Base-by-base conservation (phyloP, 2,113 vertebrate genomes). In the Nothocercus nigrocapillus region DNA sequence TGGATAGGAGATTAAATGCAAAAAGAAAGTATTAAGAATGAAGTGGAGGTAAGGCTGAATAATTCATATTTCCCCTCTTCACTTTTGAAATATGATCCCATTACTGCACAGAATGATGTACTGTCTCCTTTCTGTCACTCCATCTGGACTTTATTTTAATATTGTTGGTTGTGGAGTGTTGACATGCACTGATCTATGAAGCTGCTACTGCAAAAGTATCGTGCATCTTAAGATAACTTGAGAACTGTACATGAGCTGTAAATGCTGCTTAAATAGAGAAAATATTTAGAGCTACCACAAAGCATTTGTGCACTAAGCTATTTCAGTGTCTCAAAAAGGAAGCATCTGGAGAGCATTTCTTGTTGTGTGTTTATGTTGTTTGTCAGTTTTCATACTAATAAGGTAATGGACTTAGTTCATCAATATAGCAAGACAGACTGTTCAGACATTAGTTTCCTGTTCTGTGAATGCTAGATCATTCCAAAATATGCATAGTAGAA, bases 1-100 rank as follows among this genome's bases (percentile, higher is more conserved):
- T 88, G 18, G 47, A 68, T 84, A 72, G 54, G 56, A 94, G 56
- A 40, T 68, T 72, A 93, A 97, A 70, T 88, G n/a, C 95, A 91
- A 96, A 94, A 95, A 96, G 96, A 96, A 92, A 86, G 54, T 95
- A 92, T 98, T 98, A 97, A 62, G 63, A 82, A 93, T 87, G 61
- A 96, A 85, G 80, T 86, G 90, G 82, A 93, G 11, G 47, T 96
- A 96, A 84, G 81, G 88, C 90, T 95, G 86, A 92, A 76, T 90
- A 95, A 93, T 96, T 98, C 97, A 94, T 96, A 96, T 94, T 90
- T 47, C 94, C 90, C 36, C 36, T 53, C 36, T 36, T 36, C 83
- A 91, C 92, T 96, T 98, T 97, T 98, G 98, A 98, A 98, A 98
- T 97, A 82, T 1, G 91, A 98, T 90, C 96, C 72, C 44, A 88